phyloP scores from a whole-genome alignment of 1,140 invertebrate species.

The Elysia chlorotica region DNA sequence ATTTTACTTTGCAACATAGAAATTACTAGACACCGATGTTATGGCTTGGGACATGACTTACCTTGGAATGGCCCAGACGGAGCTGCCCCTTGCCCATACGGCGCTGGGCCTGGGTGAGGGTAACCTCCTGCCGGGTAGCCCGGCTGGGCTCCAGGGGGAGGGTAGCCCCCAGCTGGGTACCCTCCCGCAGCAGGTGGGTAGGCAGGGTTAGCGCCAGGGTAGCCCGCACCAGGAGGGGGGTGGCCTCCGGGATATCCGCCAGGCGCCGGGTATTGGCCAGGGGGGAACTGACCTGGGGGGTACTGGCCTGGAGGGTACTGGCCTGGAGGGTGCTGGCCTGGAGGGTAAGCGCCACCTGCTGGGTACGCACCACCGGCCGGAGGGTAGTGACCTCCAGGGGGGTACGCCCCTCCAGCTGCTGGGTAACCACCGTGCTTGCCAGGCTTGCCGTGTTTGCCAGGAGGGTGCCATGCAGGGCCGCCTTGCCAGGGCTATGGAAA shows the following conservation, averaged over 20 bases:
- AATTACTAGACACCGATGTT: no score
- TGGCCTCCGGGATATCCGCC: conserved; percentile 2
- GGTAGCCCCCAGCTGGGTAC: neutral
- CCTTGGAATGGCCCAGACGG: conserved; percentile 18
- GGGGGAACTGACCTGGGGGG: neutral
- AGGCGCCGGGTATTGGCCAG: conserved; percentile 8
- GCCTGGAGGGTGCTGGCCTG: conserved; percentile 5
- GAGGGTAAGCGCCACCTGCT: conserved; percentile 11
- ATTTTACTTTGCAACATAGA: no score
- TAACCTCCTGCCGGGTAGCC: neutral
- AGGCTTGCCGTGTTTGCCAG: conserved; percentile 7
- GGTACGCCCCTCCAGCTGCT: neutral
- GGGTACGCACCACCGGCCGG: conserved; percentile 2
- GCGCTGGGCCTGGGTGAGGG: no score
- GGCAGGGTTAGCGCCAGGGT: neutral
- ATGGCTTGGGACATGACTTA: no score
- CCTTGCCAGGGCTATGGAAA: conserved; percentile 13
- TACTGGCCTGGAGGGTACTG: conserved; percentile 1
- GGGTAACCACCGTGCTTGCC: conserved; percentile 5
- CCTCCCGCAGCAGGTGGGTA: neutral
- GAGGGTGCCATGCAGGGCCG: conserved; percentile 16
- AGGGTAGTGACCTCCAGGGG: conserved; percentile 7
- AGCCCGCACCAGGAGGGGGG: conserved; percentile 1
- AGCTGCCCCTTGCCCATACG: neutral
- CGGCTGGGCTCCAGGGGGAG: neutral